A percentile compares a stretch with the other conserved stretches of the same genome.
Conservation (phyloP, 1,140 invertebrate species). For the Drosophila varians region DNA sequence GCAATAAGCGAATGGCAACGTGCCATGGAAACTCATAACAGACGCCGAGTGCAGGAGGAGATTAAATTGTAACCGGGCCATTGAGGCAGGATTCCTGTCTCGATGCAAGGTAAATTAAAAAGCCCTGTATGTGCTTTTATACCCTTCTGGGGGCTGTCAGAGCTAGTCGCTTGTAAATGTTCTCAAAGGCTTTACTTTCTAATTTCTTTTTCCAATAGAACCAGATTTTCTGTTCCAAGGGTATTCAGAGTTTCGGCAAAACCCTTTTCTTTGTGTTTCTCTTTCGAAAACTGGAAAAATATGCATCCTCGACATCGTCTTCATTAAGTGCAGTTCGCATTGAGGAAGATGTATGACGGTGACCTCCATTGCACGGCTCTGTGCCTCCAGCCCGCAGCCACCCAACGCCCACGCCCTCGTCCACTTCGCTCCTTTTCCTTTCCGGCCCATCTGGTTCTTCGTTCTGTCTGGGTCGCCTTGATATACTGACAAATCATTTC, state of each 20-base stretch:
- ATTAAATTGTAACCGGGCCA: conserved; percentile 51
- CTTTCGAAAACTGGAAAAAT: conserved; percentile 24
- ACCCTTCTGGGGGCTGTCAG: neutral
- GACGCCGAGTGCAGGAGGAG: conserved; percentile 29
- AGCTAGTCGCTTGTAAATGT: neutral
- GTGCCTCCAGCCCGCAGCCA: neutral
- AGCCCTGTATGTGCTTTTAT: conserved; percentile 13
- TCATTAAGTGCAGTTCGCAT: conserved; percentile 59
- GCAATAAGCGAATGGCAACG: conserved; percentile 53
- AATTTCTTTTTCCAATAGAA: neutral
- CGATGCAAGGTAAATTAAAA: conserved; percentile 57
- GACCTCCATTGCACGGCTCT: conserved; percentile 45
- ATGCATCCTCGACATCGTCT: conserved; percentile 60
- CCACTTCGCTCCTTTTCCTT: conserved; percentile 5
- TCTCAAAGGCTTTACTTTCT: no score
- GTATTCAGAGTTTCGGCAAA: neutral
- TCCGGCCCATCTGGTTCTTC: conserved; percentile 4
- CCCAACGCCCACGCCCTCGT: neutral
- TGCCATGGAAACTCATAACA: conserved; percentile 58
- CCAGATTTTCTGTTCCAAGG: neutral
- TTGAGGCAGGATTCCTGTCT: conserved; percentile 15
- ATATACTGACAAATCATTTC: conserved; percentile 76
- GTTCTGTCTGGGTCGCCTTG: conserved; percentile 52
- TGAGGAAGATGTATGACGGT: conserved; percentile 42
- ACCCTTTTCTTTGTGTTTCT: neutral